Evolutionary conservation across 2,113 vertebrate genomes (phyloP), one percentile per base, ranked within the genome.

Genomic region (Calypte anna): DNA sequence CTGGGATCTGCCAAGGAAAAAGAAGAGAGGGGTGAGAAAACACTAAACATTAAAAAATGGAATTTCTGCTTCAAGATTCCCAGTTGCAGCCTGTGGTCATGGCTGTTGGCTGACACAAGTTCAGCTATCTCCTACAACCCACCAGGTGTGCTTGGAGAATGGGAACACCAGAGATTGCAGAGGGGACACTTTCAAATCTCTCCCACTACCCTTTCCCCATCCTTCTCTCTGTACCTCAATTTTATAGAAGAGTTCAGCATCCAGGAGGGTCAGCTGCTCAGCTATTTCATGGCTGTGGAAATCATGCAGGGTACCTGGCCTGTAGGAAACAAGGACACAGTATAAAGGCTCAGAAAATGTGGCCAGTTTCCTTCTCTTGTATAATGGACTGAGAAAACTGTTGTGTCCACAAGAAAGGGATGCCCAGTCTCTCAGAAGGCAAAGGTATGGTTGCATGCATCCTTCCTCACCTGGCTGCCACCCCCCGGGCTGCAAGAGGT

Each of bases 251-350:
- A 99, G 99, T 62, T 99, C 99, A 0, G 99, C 99, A 5, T 99
- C 99, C 8, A 99, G 98, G 57, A 99, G 98, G 5, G 99, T 99
- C 91, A 99, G 98, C 98, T 99, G 99, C 96, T 99, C 99, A 0
- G 99, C 99, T 20, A 99, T 98, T 90, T 99, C 99, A 12, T 99
- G 99, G 90, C 99, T 99, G 94, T 99, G 99, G 88, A 99, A 99
- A 95, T 99, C 99, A 10, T 99, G 99, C 72, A 99, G 97, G 1
- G 99, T 99, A 50, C 99, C 99, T 0, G 99, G 99, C 96, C 99
- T 99, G 97, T 11, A 59, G 70, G 88, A 95, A 86, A 91, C 46
- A 74, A 85, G 10, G 27, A 73, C 2, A 40, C 67, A 81, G 31
- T 13, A 20, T 8, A 63, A 94, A 66, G 23, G 27, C 30, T 91